Evolutionary conservation across 2,797 vertebrate species (phyloP).

Genomic region (Schizothorax lantsangensis): DNA sequence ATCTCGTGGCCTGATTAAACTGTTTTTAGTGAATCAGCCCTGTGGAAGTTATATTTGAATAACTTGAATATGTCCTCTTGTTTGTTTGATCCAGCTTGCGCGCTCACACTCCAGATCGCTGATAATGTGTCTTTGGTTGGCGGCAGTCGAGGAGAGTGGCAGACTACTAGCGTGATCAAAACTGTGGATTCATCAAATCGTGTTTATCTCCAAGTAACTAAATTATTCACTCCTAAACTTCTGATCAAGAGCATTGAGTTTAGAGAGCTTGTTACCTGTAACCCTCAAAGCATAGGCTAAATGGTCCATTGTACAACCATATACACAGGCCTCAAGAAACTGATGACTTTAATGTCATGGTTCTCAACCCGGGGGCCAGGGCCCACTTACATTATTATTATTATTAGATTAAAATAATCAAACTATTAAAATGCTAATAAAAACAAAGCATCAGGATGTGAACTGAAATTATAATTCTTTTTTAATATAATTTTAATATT

Average conservation of each 20-base stretch:
- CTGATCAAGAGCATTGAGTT: neutral
- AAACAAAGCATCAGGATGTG: neutral
- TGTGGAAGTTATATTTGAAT: neutral
- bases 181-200: neutral
- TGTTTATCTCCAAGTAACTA: conserved; percentile 68
- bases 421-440: neutral
- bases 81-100: conserved; percentile 69
- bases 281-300: neutral
- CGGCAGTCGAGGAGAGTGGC: conserved; percentile 70
- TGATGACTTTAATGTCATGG: too few relatives aligned
- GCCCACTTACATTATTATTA: neutral
- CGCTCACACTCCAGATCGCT: conserved; percentile 53
- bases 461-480: neutral
- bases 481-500: neutral
- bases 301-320: too few relatives aligned
- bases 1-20: neutral
- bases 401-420: neutral
- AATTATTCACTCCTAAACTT: conserved; percentile 10
- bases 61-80: conserved; percentile 9
- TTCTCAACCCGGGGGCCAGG: neutral
- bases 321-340: neutral
- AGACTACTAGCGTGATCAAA: accelerated
- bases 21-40: neutral
- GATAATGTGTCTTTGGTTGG: neutral
- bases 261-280: neutral